These are phyloP conservation scores for Vanessa tameamea DNA, from an alignment of 1,140 invertebrate genomes.

Conservation along the genomic window DNA sequence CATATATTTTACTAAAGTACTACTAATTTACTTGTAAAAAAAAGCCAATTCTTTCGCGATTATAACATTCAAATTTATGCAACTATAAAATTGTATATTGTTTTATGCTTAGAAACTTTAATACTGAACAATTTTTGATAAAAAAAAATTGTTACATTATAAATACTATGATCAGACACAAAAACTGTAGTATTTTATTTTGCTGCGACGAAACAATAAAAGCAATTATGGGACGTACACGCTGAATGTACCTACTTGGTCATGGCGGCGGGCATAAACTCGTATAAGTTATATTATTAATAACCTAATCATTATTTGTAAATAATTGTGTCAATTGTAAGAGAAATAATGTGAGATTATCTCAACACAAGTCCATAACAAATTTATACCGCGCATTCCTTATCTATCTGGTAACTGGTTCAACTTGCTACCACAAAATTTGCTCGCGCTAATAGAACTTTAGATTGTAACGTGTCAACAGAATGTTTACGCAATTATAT, in stretches of 20 bases:
- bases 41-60: not conserved
- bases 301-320: not conserved
- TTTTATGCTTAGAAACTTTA: too few relatives aligned
- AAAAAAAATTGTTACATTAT: too few relatives aligned
- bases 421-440: conserved; percentile 40
- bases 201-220: not conserved
- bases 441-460: conserved; percentile 33
- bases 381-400: conserved; percentile 37
- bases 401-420: conserved; percentile 39
- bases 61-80: not conserved
- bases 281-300: not conserved
- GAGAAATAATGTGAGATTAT: conserved; percentile 32
- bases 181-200: too few relatives aligned
- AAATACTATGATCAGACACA: too few relatives aligned
- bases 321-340: conserved; percentile 11
- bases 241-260: too few relatives aligned
- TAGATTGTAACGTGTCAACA: conserved; percentile 32
- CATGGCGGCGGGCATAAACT: not conserved
- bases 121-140: too few relatives aligned
- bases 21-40: not conserved
- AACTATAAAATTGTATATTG: too few relatives aligned
- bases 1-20: conserved; percentile 28
- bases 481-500: conserved; percentile 41
- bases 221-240: not conserved
- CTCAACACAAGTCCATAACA: conserved; percentile 33